Evolutionary conservation across 2,113 vertebrate species (phyloP).

Genomic region (Bubo bubo): DNA sequence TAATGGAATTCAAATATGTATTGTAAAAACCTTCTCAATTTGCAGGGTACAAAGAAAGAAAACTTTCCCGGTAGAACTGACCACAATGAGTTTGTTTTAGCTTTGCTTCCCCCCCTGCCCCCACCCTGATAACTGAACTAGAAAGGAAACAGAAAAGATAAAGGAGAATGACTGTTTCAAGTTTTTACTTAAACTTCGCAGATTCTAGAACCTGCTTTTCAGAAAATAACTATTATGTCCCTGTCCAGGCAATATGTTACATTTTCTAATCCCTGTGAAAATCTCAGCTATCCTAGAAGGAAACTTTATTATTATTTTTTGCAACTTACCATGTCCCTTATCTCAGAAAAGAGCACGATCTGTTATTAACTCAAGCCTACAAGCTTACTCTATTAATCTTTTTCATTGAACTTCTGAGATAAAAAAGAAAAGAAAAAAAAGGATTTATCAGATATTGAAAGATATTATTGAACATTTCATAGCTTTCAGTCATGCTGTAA

Average conservation of each 20-base stretch:
- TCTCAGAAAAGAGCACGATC: neutral
- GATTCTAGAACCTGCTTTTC: neutral
- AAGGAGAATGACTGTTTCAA: neutral
- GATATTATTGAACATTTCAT: neutral
- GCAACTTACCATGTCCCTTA: neutral
- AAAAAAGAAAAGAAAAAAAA: rapidly evolving
- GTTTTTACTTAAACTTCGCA: neutral
- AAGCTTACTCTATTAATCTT: neutral
- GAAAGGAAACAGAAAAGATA: neutral
- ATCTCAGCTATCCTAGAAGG: neutral
- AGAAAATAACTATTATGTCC: neutral
- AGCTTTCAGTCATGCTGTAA: neutral
- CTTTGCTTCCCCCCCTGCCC: neutral
- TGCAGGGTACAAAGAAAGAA: neutral
- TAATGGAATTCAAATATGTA: neutral
- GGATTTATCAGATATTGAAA: neutral
- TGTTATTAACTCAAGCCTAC: neutral
- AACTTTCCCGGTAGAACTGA: neutral
- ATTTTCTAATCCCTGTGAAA: neutral
- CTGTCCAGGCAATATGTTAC: neutral
- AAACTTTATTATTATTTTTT: neutral
- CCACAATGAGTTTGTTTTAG: neutral
- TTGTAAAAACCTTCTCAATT: neutral
- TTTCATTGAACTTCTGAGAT: neutral
- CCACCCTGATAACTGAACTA: neutral